A percentile compares a stretch with the other conserved stretches of the same genome.
Evolutionary conservation across 2,888 invertebrate species (phyloP).

Genomic region (Oligia strigilis): DNA sequence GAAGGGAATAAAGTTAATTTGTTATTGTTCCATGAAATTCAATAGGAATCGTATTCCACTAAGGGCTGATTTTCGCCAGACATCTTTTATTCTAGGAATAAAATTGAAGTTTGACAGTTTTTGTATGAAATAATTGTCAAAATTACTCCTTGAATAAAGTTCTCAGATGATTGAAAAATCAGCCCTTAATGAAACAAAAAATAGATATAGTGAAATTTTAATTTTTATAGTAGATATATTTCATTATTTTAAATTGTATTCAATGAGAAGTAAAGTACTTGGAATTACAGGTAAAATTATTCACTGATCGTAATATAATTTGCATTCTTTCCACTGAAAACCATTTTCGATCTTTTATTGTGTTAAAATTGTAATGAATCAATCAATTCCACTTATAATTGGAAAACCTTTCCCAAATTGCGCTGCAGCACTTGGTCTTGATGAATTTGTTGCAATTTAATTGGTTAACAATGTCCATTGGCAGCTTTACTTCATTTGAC

Average conservation of each 20-base stretch:
- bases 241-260: background rate
- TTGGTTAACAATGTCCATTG: conserved; percentile 32
- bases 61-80: no score
- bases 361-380: conserved; percentile 45
- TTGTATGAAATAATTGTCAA: no score
- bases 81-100: no score
- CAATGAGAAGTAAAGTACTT: background rate
- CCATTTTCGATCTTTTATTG: conserved; percentile 10
- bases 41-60: background rate
- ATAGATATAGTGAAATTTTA: background rate
- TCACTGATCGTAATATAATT: background rate
- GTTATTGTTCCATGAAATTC: background rate
- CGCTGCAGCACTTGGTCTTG: conserved; percentile 40
- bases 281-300: background rate
- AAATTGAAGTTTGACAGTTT: no score
- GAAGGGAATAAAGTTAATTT: background rate
- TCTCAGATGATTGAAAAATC: no score
- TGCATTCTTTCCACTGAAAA: background rate
- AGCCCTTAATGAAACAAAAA: background rate
- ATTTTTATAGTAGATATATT: background rate
- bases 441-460: conserved; percentile 54
- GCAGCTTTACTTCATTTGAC: background rate
- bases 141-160: no score
- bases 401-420: conserved; percentile 28
- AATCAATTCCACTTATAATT: conserved; percentile 32